phyloP scores from a whole-genome alignment of 2,888 invertebrate species.

The Acrobasis suavella region DNA sequence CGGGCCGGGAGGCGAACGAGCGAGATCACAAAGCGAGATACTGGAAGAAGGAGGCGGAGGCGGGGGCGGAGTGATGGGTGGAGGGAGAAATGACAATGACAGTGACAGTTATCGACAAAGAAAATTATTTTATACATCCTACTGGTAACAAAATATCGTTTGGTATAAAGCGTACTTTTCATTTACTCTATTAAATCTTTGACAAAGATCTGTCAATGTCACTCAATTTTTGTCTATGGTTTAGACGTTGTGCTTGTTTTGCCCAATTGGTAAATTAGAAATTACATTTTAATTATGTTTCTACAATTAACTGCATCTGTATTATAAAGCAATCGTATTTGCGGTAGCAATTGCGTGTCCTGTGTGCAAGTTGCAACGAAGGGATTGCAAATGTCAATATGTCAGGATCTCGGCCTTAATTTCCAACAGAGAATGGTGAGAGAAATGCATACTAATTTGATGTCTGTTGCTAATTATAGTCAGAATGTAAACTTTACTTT shows the following conservation, averaged over 20 bases:
- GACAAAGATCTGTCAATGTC: slow-evolving; percentile 15
- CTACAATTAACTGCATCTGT: slow-evolving; percentile 48
- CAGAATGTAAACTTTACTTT: slow-evolving; percentile 26
- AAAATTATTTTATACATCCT: too few species aligned
- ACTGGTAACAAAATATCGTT: too few species aligned
- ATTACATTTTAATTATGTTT: slow-evolving; percentile 62
- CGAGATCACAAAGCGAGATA: neutral
- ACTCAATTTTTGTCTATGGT: slow-evolving; percentile 36
- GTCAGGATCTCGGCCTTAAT: slow-evolving; percentile 83
- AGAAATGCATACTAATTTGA: slow-evolving; percentile 47
- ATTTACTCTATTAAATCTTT: neutral
- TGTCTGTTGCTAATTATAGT: slow-evolving; percentile 40
- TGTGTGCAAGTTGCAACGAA: slow-evolving; percentile 62
- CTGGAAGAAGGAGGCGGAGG: neutral
- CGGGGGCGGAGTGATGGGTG: neutral
- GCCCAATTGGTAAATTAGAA: slow-evolving; percentile 44
- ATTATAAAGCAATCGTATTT: slow-evolving; percentile 47
- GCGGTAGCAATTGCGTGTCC: slow-evolving; percentile 52
- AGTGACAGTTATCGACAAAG: too few species aligned
- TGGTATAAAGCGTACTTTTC: neutral
- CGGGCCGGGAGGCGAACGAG: slow-evolving; percentile 39
- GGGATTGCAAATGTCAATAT: slow-evolving; percentile 82
- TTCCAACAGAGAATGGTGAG: slow-evolving; percentile 82
- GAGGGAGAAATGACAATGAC: too few species aligned
- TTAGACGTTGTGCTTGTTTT: slow-evolving; percentile 62